phyloP scores from a whole-genome alignment of 1,140 invertebrate genomes.

The Trichonephila inaurata region DNA sequence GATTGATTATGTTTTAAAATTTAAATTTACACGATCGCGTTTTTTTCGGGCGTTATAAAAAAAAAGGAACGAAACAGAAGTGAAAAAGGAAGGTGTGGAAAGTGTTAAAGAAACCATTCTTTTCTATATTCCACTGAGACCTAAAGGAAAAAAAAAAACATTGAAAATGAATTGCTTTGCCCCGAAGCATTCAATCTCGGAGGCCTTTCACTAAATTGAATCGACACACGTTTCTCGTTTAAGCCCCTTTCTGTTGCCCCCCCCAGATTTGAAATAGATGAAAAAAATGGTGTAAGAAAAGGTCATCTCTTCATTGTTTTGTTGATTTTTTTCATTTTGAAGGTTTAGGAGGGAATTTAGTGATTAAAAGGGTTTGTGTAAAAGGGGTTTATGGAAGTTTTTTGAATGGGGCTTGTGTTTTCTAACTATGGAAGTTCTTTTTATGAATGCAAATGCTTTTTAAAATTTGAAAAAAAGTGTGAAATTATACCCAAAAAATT shows the following conservation, averaged over 20 bases:
- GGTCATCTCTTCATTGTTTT: conserved; percentile 25
- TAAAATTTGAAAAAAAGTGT: too few species aligned
- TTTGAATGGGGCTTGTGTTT: not conserved
- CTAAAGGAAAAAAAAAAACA: not conserved
- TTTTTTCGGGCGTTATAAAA: conserved; percentile 17
- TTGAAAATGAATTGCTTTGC: conserved; percentile 66
- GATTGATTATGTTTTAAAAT: conserved; percentile 58
- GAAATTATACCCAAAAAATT: too few species aligned
- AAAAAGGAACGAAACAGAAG: conserved; percentile 11
- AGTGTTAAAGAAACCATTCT: conserved; percentile 60
- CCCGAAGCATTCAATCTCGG: conserved; percentile 28
- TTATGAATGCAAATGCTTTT: not conserved
- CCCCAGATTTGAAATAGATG: conserved; percentile 44
- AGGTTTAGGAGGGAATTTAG: not conserved
- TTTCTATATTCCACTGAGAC: conserved; percentile 61
- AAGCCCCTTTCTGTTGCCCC: conserved; percentile 48
- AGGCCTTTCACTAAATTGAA: conserved; percentile 64
- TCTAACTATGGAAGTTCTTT: not conserved
- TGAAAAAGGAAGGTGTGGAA: not conserved
- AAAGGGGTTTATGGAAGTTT: not conserved
- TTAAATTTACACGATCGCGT: conserved; percentile 62
- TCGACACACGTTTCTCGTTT: conserved; percentile 54
- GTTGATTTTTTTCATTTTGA: not conserved
- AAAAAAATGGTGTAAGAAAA: not conserved
- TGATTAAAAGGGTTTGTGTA: not conserved